phyloP scores from a whole-genome alignment of 2,797 vertebrate genomes.

The Salarias fasciatus region DNA sequence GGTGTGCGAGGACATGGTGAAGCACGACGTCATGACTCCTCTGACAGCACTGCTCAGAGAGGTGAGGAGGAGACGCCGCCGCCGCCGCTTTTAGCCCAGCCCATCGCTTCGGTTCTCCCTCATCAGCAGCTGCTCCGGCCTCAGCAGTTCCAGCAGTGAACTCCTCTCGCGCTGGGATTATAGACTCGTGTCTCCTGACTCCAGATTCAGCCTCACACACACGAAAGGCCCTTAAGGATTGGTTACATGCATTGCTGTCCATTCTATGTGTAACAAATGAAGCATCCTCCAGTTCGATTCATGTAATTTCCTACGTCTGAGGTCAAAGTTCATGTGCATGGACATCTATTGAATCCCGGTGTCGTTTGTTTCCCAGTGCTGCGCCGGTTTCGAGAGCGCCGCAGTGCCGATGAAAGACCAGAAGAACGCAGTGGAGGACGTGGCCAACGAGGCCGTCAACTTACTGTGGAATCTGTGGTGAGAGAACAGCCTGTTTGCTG shows the following conservation, averaged over 20 bases:
- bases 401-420: constrained; percentile 69
- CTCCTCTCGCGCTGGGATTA: background rate
- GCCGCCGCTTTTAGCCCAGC: constrained; percentile 37
- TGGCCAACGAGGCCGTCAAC: constrained; percentile 93
- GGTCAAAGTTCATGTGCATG: no score
- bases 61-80: constrained; percentile 76
- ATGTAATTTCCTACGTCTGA: no score
- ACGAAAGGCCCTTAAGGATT: background rate
- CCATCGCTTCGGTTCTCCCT: constrained; percentile 42
- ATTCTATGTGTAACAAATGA: no score
- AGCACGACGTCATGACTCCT: constrained; percentile 94
- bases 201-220: no score
- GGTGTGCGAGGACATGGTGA: constrained; percentile 98
- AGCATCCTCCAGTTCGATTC: no score
- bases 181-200: no score
- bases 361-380: constrained; percentile 83
- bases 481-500: constrained; percentile 48
- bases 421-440: constrained; percentile 85
- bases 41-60: constrained; percentile 91
- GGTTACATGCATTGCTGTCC: no score
- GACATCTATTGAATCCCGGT: no score
- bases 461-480: constrained; percentile 98
- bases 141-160: constrained; percentile 6
- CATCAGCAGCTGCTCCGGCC: constrained; percentile 46
- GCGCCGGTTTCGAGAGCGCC: constrained; percentile 82